Evolutionary conservation across 35 echinoderm and acorn worm genomes (phyloP).

Genomic region (Heliocidaris tuberculata): DNA sequence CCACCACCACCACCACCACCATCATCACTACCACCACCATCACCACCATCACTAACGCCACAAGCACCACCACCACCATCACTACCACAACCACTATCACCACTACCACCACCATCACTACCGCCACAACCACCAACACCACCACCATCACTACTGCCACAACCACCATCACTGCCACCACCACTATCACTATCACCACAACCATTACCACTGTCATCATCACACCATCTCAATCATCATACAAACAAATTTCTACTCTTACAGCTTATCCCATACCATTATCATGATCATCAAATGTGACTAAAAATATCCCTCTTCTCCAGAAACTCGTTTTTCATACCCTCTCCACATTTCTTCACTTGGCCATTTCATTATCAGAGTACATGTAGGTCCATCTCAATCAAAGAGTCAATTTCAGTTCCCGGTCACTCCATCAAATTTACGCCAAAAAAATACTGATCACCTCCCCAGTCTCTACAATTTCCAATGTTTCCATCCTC

Average conservation of each 20-base stretch:
- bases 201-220: not conserved
- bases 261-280: not conserved
- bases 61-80: not conserved
- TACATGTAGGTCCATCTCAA: not conserved
- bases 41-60: too few relatives aligned
- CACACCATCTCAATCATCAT: not conserved
- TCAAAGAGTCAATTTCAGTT: not conserved
- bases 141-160: not conserved
- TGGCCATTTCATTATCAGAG: not conserved
- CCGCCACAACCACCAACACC: too few relatives aligned
- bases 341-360: not conserved
- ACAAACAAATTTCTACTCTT: not conserved
- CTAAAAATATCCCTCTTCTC: not conserved
- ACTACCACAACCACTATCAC: not conserved
- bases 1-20: not conserved
- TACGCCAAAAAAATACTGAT: not conserved
- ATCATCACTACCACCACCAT: too few relatives aligned
- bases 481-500: not conserved
- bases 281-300: not conserved
- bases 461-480: not conserved
- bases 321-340: not conserved
- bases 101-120: not conserved
- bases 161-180: not conserved
- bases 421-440: constrained; percentile 6
- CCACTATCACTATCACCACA: not conserved